phyloP scores from a whole-genome alignment of 92 coral and sea anemone species.

The Zoanthus sociatus region DNA sequence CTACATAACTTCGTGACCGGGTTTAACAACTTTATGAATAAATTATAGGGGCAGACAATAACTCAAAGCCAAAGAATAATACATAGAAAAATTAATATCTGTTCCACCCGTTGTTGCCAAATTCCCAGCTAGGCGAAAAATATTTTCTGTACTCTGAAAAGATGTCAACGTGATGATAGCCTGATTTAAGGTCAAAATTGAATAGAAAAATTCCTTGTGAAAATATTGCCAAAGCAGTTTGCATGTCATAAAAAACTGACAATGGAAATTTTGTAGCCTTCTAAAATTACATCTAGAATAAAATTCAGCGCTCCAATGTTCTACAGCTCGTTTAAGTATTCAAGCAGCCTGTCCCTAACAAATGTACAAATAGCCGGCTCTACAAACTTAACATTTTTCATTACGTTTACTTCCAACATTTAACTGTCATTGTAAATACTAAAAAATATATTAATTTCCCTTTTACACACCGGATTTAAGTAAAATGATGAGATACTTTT shows the following conservation, averaged over 20 bases:
- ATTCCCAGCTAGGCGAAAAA: neutral
- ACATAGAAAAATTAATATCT: neutral
- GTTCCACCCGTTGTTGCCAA: neutral
- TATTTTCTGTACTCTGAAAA: conserved; percentile 20
- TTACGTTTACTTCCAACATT: no score
- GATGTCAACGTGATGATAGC: neutral
- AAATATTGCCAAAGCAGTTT: neutral
- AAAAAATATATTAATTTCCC: no score
- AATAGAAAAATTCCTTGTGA: conserved; percentile 18
- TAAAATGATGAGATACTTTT: no score
- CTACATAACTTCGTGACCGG: conserved; percentile 46
- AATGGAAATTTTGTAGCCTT: neutral
- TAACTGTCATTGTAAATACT: no score
- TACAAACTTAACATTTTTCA: conserved; percentile 1
- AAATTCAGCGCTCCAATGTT: conserved; percentile 19
- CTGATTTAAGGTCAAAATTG: conserved; percentile 5
- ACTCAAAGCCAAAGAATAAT: neutral
- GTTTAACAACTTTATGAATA: conserved; percentile 50
- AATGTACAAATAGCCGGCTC: conserved; percentile 17
- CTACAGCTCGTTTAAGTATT: conserved; percentile 1
- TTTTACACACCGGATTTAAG: no score
- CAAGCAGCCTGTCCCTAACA: conserved; percentile 30
- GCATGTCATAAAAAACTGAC: neutral
- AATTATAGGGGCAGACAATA: conserved; percentile 14
- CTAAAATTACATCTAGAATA: no score